Evolutionary conservation across 2,113 vertebrate genomes (phyloP).

Genomic region (Pagrus major): DNA sequence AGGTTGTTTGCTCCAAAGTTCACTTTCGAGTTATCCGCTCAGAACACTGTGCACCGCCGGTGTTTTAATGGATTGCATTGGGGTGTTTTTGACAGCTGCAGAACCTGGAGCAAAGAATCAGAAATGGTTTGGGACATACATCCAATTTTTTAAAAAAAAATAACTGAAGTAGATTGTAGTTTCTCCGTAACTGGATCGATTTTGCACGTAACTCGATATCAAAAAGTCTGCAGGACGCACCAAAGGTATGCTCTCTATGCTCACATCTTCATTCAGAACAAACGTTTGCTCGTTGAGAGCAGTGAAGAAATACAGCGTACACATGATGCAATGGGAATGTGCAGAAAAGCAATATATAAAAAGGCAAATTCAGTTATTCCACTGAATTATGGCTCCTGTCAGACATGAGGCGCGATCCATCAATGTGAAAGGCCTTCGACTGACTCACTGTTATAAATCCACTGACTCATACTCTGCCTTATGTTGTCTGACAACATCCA

Average conservation of each 20-base stretch:
- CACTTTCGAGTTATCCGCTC: not conserved
- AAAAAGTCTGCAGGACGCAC: not conserved
- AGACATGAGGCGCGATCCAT: not conserved
- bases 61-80: conserved; percentile 27
- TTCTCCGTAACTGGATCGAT: not conserved
- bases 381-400: conserved; percentile 21
- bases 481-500: conserved; percentile 12
- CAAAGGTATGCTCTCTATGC: no score
- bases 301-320: not conserved
- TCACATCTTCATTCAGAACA: not conserved
- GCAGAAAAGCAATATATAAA: conserved; percentile 8
- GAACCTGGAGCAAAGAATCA: not conserved
- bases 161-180: not conserved
- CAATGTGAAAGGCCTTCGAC: not conserved
- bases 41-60: not conserved
- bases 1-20: conserved; percentile 14
- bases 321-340: conserved; percentile 22
- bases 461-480: not conserved
- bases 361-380: conserved; percentile 26
- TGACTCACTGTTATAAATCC: conserved; percentile 7
- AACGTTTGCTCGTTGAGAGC: not conserved
- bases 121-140: not conserved
- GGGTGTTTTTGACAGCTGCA: not conserved
- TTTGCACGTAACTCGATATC: not conserved
- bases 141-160: not conserved